Evolutionary conservation across 1,140 invertebrate genomes (phyloP).

Genomic region (Coelopa frigida): DNA sequence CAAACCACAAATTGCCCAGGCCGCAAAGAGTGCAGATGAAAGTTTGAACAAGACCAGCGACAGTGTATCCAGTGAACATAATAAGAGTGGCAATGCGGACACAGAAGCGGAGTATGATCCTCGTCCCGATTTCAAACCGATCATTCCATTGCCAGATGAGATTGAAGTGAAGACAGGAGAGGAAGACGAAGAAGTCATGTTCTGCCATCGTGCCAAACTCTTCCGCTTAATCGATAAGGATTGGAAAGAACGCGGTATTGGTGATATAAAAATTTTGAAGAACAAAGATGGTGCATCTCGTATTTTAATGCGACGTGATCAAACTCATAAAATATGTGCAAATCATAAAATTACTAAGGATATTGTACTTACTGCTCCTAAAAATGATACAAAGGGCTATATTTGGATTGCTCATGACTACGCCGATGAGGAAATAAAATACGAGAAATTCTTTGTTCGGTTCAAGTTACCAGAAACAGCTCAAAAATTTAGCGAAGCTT

Average conservation of each 20-base stretch:
- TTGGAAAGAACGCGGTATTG: constrained; percentile 88
- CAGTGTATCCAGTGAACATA: constrained; percentile 17
- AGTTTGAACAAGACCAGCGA: constrained; percentile 12
- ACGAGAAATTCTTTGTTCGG: constrained; percentile 75
- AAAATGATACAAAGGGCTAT: constrained; percentile 59
- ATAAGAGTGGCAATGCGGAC: constrained; percentile 23
- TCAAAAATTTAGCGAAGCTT: constrained; percentile 57
- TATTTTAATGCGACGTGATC: constrained; percentile 81
- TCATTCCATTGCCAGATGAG: constrained; percentile 72
- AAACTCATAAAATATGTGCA: constrained; percentile 82
- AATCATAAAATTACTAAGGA: constrained; percentile 75
- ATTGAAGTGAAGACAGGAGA: constrained; percentile 77
- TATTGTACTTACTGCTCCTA: constrained; percentile 60
- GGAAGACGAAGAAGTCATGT: constrained; percentile 72
- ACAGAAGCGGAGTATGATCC: constrained; percentile 63
- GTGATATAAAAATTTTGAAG: constrained; percentile 74
- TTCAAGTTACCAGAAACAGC: constrained; percentile 74
- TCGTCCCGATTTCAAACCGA: constrained; percentile 77
- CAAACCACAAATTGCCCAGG: constrained; percentile 24
- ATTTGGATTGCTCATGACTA: constrained; percentile 82
- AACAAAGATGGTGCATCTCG: constrained; percentile 60
- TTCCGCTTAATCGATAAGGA: constrained; percentile 70
- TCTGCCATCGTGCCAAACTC: constrained; percentile 68
- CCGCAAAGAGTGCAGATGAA: constrained; percentile 25
- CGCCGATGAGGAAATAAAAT: constrained; percentile 68